Evolutionary conservation across 2,888 invertebrate genomes (phyloP).

Genomic region (Myopa tessellatipennis): DNA sequence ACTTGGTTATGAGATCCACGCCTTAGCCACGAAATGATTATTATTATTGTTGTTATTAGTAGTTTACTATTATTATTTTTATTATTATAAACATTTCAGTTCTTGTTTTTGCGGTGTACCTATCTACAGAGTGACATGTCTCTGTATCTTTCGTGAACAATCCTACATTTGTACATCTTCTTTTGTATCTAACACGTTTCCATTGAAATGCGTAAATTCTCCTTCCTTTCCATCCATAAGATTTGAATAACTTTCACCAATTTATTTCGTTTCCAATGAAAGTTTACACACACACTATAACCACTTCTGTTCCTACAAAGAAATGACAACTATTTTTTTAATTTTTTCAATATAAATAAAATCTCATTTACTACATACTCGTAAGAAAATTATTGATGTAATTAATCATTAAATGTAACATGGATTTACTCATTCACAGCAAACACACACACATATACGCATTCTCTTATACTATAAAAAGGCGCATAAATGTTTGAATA

Average conservation of each 20-base stretch:
- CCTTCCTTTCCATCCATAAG: constrained; percentile 25
- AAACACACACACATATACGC: background rate
- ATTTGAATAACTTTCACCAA: constrained; percentile 58
- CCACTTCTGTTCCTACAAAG: constrained; percentile 24
- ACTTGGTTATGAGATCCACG: too few relatives aligned
- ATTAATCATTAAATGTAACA: constrained; percentile 8
- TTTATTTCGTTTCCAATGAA: constrained; percentile 50
- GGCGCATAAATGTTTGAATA: background rate
- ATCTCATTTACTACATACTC: background rate
- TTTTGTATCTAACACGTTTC: background rate
- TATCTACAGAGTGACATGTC: background rate
- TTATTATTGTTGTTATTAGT: too few relatives aligned
- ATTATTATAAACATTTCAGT: too few relatives aligned
- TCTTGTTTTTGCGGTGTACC: background rate
- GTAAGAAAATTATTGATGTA: background rate
- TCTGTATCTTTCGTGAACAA: background rate
- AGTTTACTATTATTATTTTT: too few relatives aligned
- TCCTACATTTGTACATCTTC: background rate
- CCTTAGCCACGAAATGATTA: too few relatives aligned
- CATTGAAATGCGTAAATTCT: constrained; percentile 22
- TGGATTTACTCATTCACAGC: background rate
- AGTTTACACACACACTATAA: constrained; percentile 2
- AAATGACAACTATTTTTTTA: constrained; percentile 22
- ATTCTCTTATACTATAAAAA: background rate
- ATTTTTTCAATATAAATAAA: background rate